These are phyloP conservation scores for Subacronicta megacephala DNA, from an alignment of 2,888 invertebrate genomes.

Conservation along the genomic window DNA sequence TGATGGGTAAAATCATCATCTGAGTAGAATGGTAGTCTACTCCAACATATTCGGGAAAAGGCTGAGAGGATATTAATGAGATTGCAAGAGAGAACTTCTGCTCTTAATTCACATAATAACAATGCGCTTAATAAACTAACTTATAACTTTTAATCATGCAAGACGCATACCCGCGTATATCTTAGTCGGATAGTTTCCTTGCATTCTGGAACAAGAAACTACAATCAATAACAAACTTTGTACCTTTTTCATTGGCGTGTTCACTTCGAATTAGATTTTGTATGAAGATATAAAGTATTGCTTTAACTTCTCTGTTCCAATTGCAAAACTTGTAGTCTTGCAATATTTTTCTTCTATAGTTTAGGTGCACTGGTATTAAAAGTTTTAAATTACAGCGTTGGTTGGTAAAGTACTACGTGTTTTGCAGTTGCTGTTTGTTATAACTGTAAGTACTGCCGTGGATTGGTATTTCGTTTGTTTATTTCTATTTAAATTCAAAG, in stretches of 20 bases:
- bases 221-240: slow-evolving; percentile 76
- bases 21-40: too few species aligned
- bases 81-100: too few species aligned
- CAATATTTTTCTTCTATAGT: slow-evolving; percentile 50
- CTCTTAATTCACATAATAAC: too few species aligned
- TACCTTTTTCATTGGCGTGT: slow-evolving; percentile 67
- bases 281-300: slow-evolving; percentile 71
- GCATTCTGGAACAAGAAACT: slow-evolving; percentile 64
- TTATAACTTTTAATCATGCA: slow-evolving; percentile 53
- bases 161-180: slow-evolving; percentile 53
- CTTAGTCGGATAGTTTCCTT: slow-evolving; percentile 52
- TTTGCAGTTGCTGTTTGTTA: slow-evolving; percentile 14
- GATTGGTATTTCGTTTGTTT: background rate
- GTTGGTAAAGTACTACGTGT: slow-evolving; percentile 13
- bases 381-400: slow-evolving; percentile 42
- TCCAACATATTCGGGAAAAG: too few species aligned
- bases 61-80: too few species aligned
- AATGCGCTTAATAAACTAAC: slow-evolving; percentile 30
- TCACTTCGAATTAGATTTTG: slow-evolving; percentile 67
- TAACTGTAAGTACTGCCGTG: slow-evolving; percentile 1
- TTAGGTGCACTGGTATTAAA: slow-evolving; percentile 34
- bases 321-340: slow-evolving; percentile 49
- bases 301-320: slow-evolving; percentile 64
- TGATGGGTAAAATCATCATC: too few species aligned
- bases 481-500: background rate